Percentiles rank a stretch among this genome's conserved stretches.
phyloP scores from a whole-genome alignment of 2,113 vertebrate species.

The Sander lucioperca region DNA sequence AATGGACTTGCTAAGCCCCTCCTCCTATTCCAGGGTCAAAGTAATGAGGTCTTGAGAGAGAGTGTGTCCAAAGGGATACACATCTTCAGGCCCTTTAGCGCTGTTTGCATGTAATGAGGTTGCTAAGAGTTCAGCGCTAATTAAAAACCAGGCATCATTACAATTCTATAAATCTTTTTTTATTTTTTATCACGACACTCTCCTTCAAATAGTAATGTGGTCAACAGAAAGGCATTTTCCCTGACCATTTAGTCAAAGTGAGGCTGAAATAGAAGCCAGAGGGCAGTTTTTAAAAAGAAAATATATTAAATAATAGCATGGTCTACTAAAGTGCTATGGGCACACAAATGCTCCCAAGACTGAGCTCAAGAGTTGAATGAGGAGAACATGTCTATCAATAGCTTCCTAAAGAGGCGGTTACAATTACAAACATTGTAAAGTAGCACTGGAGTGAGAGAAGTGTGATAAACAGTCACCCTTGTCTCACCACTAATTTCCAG shows the following conservation, averaged over 20 bases:
- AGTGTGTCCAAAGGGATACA: slow-evolving; percentile 28
- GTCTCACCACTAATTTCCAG: slow-evolving; percentile 22
- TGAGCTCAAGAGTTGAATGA: slow-evolving; percentile 30
- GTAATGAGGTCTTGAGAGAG: slow-evolving; percentile 49
- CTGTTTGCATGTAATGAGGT: slow-evolving; percentile 57
- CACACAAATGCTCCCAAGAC: slow-evolving; percentile 5
- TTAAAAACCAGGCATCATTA: slow-evolving; percentile 42
- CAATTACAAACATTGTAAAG: slow-evolving; percentile 14
- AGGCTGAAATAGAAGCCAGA: slow-evolving; percentile 1
- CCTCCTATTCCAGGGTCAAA: slow-evolving; percentile 35
- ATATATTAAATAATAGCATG: not conserved
- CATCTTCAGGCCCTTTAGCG: slow-evolving; percentile 46
- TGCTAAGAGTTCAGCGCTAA: slow-evolving; percentile 58
- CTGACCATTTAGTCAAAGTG: slow-evolving; percentile 10
- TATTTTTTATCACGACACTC: slow-evolving; percentile 14
- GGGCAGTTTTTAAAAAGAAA: slow-evolving; percentile 4
- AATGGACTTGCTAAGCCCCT: slow-evolving; percentile 11
- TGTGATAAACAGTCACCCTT: slow-evolving; percentile 31
- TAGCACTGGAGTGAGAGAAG: slow-evolving; percentile 30
- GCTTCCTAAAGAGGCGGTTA: slow-evolving; percentile 2
- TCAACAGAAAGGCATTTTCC: slow-evolving; percentile 17
- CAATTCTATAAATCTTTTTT: slow-evolving; percentile 23
- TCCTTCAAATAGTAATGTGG: slow-evolving; percentile 24
- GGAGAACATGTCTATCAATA: not conserved
- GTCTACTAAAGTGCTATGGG: not conserved